Evolutionary conservation across 2,113 vertebrate genomes (phyloP).

Genomic region (Eudyptes chrysolophus): DNA sequence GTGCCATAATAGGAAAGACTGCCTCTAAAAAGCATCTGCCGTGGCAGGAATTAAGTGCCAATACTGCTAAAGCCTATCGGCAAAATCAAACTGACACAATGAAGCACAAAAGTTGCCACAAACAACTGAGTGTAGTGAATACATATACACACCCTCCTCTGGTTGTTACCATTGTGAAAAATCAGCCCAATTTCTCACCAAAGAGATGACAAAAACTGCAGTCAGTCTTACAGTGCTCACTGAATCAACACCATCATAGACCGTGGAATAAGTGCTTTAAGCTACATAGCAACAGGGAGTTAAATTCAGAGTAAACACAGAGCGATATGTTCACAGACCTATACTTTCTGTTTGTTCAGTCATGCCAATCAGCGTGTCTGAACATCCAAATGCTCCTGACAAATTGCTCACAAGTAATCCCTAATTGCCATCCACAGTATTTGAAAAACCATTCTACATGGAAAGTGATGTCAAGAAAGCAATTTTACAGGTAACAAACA

Average conservation of each 20-base stretch:
- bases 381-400: not conserved
- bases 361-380: not conserved
- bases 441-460: not conserved
- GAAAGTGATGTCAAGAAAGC: not conserved
- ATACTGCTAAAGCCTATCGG: not conserved
- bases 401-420: not conserved
- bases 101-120: not conserved
- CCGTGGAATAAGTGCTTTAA: not conserved
- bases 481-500: not conserved
- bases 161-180: not conserved
- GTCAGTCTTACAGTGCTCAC: not conserved
- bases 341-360: not conserved
- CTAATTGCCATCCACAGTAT: not conserved
- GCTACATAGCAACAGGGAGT: not conserved
- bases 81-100: not conserved
- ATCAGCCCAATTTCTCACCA: not conserved
- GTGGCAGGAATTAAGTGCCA: not conserved
- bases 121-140: not conserved
- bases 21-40: not conserved
- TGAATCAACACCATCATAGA: not conserved
- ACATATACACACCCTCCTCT: rapidly evolving
- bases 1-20: not conserved
- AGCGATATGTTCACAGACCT: not conserved
- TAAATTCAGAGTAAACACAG: not conserved
- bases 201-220: not conserved